phyloP scores from a whole-genome alignment of 2,888 invertebrate species.

The Pyrocoelia pectoralis region DNA sequence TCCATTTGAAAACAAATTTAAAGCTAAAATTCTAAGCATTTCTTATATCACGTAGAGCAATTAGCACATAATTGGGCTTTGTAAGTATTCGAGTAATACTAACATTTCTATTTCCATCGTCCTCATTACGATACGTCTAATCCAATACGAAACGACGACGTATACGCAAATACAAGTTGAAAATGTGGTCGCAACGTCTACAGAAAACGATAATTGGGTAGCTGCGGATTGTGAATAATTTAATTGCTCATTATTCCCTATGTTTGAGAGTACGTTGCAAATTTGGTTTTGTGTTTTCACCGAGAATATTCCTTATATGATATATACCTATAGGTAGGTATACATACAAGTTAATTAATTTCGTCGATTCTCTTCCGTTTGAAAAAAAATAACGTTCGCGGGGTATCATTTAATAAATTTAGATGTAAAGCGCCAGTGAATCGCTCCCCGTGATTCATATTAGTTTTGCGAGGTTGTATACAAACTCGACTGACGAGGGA shows the following conservation, averaged over 20 bases:
- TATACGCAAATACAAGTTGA: slow-evolving; percentile 18
- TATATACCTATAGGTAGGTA: background rate
- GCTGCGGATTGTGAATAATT: slow-evolving; percentile 55
- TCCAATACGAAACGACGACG: slow-evolving; percentile 13
- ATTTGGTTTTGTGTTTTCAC: slow-evolving; percentile 38
- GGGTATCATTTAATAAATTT: slow-evolving; percentile 33
- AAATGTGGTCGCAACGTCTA: slow-evolving; percentile 35
- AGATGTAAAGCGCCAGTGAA: slow-evolving; percentile 30
- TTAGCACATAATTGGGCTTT: slow-evolving; percentile 48
- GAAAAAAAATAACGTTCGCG: slow-evolving; percentile 10
- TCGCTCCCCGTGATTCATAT: slow-evolving; percentile 31
- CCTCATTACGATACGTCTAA: slow-evolving; percentile 7
- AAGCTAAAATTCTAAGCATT: slow-evolving; percentile 42
- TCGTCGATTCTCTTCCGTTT: slow-evolving; percentile 11
- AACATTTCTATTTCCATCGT: slow-evolving; percentile 16
- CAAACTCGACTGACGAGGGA: slow-evolving; percentile 50
- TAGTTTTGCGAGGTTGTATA: slow-evolving; percentile 51
- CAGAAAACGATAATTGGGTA: slow-evolving; percentile 54
- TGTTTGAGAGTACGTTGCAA: slow-evolving; percentile 39
- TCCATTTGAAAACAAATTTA: slow-evolving; percentile 20
- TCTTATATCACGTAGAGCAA: slow-evolving; percentile 46
- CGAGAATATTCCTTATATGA: slow-evolving; percentile 21
- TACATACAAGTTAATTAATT: slow-evolving; percentile 28
- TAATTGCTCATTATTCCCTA: slow-evolving; percentile 58
- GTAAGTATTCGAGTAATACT: slow-evolving; percentile 22